Base-by-base conservation (phyloP, 2,797 vertebrate genomes). In the Iguana delicatissima region DNA sequence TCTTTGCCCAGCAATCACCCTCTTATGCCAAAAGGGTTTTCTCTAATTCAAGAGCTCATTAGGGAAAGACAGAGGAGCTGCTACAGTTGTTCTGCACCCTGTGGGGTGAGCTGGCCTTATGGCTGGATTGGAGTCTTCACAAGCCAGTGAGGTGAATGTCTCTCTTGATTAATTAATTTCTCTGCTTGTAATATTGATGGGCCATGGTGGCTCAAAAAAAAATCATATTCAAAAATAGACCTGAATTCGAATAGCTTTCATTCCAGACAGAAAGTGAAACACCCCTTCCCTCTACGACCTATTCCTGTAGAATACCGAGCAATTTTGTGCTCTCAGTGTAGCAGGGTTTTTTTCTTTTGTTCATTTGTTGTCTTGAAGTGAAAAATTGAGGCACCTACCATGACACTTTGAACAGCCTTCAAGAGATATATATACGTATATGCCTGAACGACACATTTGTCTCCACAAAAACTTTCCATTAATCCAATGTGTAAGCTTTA, bases 11-110 rank as follows among this genome's bases (percentile, higher is more conserved):
- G 89, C 94, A 94, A 94, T 93, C 89, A 88, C 84, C 42, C 35
- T 81, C 90, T 93, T 89, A 80, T 0, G 83, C 93, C 94, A 95
- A 95, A 94, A 93, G 84, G 46, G 82, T 95, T 92, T 76, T 38
- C 91, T 92, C 57, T 93, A 38, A 91, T 93, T 24, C 80, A 69
- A 72, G 79, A 87, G 85, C 90, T 94, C 91, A 80, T 88, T 91
- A 94, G 92, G 80, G 77, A 92, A 91, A 57, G 91, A 88, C 91
- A 92, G 59, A 69, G 74, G 94, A 94, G 86, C 72, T 95, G 91
- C 91, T 92, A 87, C 64, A 69, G 84, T 94, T 93, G 26, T 90
- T 38, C 42, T 83, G 13, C 14, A 29, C 42, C 87, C 62, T 3
- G 0, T 81, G 89, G 87, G 93, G 93, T 81, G 0, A 18, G 46